Evolutionary conservation across 2,113 vertebrate genomes (phyloP).

Genomic region (Benitochromis conjunctus): DNA sequence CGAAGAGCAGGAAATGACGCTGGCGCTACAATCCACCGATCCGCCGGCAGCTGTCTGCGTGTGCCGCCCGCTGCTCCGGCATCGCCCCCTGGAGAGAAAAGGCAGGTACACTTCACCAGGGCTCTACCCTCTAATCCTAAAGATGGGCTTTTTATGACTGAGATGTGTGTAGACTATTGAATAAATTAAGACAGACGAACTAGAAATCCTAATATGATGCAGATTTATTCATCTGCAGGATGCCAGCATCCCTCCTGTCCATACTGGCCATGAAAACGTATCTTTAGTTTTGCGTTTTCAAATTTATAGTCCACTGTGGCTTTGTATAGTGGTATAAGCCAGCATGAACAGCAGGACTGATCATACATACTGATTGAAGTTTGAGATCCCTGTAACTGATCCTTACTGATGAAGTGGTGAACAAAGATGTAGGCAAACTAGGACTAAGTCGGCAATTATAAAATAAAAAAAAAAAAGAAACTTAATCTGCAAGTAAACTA

Average conservation of each 20-base stretch:
- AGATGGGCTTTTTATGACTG: not conserved
- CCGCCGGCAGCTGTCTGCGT: constrained; percentile 88
- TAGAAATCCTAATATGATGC: not conserved
- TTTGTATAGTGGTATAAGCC: not conserved
- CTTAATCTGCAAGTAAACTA: not conserved
- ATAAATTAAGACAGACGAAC: not conserved
- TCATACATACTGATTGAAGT: not conserved
- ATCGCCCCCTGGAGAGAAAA: constrained; percentile 85
- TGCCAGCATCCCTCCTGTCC: not conserved
- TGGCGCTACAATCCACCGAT: constrained; percentile 86
- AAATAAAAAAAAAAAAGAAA: not conserved
- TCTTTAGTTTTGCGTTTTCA: not conserved
- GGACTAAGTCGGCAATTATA: not conserved
- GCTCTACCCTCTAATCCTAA: constrained; percentile 25
- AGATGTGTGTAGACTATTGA: not conserved
- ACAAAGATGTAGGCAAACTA: not conserved
- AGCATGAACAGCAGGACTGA: not conserved
- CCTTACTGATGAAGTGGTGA: not conserved
- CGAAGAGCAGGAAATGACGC: not conserved
- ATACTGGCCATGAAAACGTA: not conserved
- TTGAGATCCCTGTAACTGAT: too few species aligned
- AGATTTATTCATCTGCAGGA: not conserved
- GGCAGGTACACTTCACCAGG: constrained; percentile 86
- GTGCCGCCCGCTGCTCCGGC: constrained; percentile 85
- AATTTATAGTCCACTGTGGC: not conserved